Evolutionary conservation across 2,113 vertebrate species (phyloP).

Genomic region (Silurus meridionalis): DNA sequence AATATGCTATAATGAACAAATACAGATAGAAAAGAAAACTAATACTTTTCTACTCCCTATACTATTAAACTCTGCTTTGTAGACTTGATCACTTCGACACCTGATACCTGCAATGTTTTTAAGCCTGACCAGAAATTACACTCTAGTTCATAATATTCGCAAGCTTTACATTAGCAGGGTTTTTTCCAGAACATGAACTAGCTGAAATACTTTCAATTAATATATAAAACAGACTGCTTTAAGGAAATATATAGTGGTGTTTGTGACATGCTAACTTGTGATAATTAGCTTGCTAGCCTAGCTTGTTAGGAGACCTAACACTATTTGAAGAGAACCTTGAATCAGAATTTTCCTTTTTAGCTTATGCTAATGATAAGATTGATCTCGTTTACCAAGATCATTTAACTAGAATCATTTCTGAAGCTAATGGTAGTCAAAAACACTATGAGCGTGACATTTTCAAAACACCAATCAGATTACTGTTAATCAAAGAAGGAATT

Average conservation of each 20-base stretch:
- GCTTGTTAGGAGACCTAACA: background rate
- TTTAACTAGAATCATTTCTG: background rate
- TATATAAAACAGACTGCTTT: background rate
- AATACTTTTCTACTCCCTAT: background rate
- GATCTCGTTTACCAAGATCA: background rate
- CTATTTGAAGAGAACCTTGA: background rate
- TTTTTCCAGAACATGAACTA: background rate
- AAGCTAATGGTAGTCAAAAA: background rate
- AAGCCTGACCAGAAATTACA: background rate
- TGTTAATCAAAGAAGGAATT: background rate
- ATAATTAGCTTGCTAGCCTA: background rate
- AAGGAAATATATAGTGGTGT: background rate
- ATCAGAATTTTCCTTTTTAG: background rate
- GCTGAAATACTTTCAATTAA: background rate
- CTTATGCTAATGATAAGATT: background rate
- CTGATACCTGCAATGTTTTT: background rate
- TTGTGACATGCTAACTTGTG: background rate
- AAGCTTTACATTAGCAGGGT: background rate
- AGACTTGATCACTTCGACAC: conserved; percentile 11
- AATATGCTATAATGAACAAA: conserved; percentile 13
- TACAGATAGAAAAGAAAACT: conserved; percentile 23
- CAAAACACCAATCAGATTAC: background rate
- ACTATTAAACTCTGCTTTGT: background rate
- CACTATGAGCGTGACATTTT: background rate
- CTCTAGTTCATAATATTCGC: background rate